Base-by-base conservation (phyloP, 2,797 vertebrate genomes). In the Sebastes flavidus region DNA sequence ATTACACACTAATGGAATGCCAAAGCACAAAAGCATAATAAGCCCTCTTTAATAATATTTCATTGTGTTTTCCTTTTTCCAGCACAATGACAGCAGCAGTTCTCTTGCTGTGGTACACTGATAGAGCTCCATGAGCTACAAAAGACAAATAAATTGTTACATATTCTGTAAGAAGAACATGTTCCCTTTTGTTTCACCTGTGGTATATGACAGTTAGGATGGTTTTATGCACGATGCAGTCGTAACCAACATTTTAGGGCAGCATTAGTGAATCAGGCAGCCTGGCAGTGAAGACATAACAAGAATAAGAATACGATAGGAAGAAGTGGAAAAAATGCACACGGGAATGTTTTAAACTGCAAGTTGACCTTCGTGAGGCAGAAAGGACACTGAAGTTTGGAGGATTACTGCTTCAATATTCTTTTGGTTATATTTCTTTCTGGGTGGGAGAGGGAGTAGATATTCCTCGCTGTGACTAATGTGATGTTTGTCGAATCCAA, bases 381-480 rank as follows among this genome's bases (percentile, higher is more conserved):
- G 89, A 90, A 89, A 93, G 92, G 91, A 91, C 91, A 73, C 52
- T 32, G 76, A 89, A 88, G 88, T 95, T 92, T 81, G 76, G 63
- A 46, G 83, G 89, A 93, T 93, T 92, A 89, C 80, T 68, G 83
- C 75, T 88, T 89, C 87, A 84, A 79, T 89, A 91, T 88, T 93
- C 81, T 80, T 77, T 82, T 87, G 74, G 85, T 90, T 89, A 86
- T 80, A 86, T 93, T 87, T 89, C 87, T 90, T 80, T 89, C 69
- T 75, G 72, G 77, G 75, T 73, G 65, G 77, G 65, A 77, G 72
- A 83, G 86, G 16, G 86, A 83, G 77, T 75, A 59, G 81, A 81
- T 79, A 85, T 84, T 87, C 84, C 88, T 87, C 27, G 29, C 92
- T 91, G 93, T 94, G 94, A 92, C 94, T 88, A 92, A 95, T 92